phyloP scores from a whole-genome alignment of 2,888 invertebrate genomes.

The Pandemis corylana region DNA sequence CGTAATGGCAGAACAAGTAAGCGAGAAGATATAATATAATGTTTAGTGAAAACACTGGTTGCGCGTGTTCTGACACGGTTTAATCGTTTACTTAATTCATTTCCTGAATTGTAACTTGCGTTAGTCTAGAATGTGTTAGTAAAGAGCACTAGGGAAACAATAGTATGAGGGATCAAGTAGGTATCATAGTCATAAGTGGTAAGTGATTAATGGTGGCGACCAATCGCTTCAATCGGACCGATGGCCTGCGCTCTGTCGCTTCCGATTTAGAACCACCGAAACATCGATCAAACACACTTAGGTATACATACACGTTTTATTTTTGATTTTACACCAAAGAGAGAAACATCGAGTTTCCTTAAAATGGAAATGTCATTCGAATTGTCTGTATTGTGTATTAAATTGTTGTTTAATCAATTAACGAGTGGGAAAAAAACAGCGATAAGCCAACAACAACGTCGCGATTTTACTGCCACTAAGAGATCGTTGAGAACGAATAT shows the following conservation, averaged over 20 bases:
- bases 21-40: not conserved
- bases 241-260: not conserved
- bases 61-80: not conserved
- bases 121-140: not conserved
- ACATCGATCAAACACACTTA: not conserved
- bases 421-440: not conserved
- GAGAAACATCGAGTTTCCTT: not conserved
- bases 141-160: not conserved
- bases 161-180: not conserved
- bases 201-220: conserved; percentile 1
- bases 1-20: not conserved
- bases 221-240: conserved; percentile 1
- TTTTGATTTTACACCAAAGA: no score
- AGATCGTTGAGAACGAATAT: not conserved
- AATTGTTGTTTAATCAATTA: not conserved
- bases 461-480: not conserved
- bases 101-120: not conserved
- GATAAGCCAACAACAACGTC: not conserved
- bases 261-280: not conserved
- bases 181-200: not conserved
- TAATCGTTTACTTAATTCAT: not conserved
- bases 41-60: not conserved
- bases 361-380: no score
- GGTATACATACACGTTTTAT: not conserved
- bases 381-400: no score